Conservation (phyloP, 1,140 invertebrate genomes). For the Heliconius nattereri region DNA sequence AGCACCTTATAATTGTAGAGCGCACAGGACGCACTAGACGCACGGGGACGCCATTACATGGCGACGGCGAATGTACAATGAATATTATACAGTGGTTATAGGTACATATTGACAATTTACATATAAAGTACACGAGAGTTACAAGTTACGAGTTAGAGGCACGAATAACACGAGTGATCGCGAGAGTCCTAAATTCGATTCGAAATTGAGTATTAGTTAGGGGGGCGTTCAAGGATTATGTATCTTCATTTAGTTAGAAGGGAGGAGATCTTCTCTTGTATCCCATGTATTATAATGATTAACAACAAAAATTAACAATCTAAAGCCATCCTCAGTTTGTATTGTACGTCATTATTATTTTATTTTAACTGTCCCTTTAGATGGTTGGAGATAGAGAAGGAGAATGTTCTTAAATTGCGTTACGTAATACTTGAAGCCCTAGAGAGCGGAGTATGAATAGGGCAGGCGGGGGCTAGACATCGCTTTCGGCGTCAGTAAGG, state of each 20-base stretch:
- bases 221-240: conserved; percentile 40
- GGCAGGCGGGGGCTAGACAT: conserved; percentile 63
- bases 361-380: too few species aligned
- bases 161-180: conserved; percentile 39
- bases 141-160: conserved; percentile 53
- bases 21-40: conserved; percentile 65
- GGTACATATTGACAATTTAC: conserved; percentile 77
- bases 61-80: conserved; percentile 67
- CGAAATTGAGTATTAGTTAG: conserved; percentile 64
- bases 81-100: conserved; percentile 72
- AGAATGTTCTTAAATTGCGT: too few species aligned
- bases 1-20: conserved; percentile 81
- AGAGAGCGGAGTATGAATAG: conserved; percentile 17
- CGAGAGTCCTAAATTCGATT: conserved; percentile 16
- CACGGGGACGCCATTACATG: conserved; percentile 70
- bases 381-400: too few species aligned
- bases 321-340: too few species aligned
- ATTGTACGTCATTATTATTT: too few species aligned
- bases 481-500: conserved; percentile 85
- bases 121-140: conserved; percentile 55
- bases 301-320: too few species aligned
- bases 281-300: too few species aligned
- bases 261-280: too few species aligned
- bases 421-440: too few species aligned
- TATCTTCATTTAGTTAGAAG: too few species aligned